phyloP scores from a whole-genome alignment of 2,113 vertebrate genomes.

The Macaca fascicularis region T2T-MFA8v1.1 NC_088380.1:4056001-4056500 shows the following conservation, averaged over 20 bases:
- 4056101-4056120: fast-evolving
- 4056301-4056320: too few species aligned
- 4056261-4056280: not conserved
- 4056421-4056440: too few species aligned
- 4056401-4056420: too few species aligned
- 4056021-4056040: not conserved
- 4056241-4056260: not conserved
- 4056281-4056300: too few species aligned
- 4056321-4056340: too few species aligned
- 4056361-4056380: too few species aligned
- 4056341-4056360: too few species aligned
- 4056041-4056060: not conserved
- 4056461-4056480: too few species aligned
- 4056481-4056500: too few species aligned
- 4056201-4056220: fast-evolving
- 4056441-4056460: too few species aligned
- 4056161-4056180: fast-evolving
- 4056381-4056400: too few species aligned
- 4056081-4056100: fast-evolving
- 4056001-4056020: not conserved
- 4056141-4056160: fast-evolving
- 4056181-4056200: too few species aligned
- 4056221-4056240: fast-evolving
- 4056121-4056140: fast-evolving
- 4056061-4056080: fast-evolving